Evolutionary conservation across 2,797 vertebrate species (phyloP).

Genomic region (Tapirus indicus): DNA sequence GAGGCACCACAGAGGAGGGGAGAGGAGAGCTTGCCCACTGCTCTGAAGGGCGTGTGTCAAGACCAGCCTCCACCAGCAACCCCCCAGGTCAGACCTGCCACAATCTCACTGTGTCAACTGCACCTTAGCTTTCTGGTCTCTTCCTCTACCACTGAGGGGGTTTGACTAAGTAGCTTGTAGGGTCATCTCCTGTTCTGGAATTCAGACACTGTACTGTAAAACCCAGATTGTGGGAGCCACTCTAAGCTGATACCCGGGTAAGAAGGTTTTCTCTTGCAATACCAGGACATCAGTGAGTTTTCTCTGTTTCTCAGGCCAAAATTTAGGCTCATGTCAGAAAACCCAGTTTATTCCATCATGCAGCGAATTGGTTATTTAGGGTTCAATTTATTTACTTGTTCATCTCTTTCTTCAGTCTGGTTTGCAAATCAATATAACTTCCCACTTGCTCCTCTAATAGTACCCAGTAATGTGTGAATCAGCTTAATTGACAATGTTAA

Average conservation of each 20-base stretch:
- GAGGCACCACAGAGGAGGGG: neutral
- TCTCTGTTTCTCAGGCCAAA: constrained; percentile 14
- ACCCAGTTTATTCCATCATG: neutral
- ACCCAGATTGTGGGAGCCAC: neutral
- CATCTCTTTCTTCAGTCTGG: constrained; percentile 31
- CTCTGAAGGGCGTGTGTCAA: fast-evolving
- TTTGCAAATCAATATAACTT: neutral
- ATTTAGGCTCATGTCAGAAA: neutral
- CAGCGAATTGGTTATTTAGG: neutral
- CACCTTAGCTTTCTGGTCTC: neutral
- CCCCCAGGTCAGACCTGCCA: neutral
- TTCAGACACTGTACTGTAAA: neutral
- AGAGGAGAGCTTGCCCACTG: neutral
- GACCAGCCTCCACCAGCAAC: neutral
- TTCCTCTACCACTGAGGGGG: neutral
- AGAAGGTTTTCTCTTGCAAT: neutral
- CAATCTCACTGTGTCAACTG: neutral
- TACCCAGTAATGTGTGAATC: neutral
- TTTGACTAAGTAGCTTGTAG: neutral
- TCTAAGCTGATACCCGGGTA: neutral
- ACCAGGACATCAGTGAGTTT: neutral
- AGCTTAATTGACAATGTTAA: neutral
- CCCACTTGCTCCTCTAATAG: neutral
- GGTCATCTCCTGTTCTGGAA: neutral
- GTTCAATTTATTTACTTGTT: neutral